A percentile compares a stretch with the other conserved stretches of the same genome.
Conservation (phyloP, 2,113 vertebrate species). For the Psophia crepitans region DNA sequence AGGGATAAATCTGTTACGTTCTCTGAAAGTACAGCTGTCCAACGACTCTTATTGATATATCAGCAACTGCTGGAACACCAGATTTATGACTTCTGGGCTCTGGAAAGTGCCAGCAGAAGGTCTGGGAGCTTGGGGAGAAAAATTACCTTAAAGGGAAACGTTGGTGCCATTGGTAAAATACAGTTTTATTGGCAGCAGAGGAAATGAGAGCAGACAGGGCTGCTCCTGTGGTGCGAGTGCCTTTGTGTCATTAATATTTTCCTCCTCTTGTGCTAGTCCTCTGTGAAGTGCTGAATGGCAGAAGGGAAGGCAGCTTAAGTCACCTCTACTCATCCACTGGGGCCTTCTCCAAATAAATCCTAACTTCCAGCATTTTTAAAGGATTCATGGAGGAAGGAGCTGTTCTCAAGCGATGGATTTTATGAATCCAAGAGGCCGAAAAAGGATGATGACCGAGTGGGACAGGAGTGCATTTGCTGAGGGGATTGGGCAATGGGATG, state of each 20-base stretch:
- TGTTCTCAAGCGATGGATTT: neutral
- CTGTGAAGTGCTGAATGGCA: slow-evolving; percentile 1
- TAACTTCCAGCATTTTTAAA: neutral
- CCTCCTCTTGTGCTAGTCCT: neutral
- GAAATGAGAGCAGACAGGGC: slow-evolving; percentile 32
- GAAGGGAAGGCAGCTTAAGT: slow-evolving; percentile 30
- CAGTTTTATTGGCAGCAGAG: neutral
- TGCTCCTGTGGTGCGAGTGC: neutral
- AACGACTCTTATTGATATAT: slow-evolving; percentile 26
- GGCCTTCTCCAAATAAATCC: neutral
- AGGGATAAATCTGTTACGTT: slow-evolving; percentile 7
- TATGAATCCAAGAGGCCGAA: neutral
- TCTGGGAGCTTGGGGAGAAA: slow-evolving; percentile 38
- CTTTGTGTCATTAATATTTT: neutral
- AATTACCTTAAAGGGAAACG: slow-evolving; percentile 5
- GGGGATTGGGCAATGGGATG: neutral
- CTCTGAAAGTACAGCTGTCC: slow-evolving; percentile 8
- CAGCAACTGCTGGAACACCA: slow-evolving; percentile 48
- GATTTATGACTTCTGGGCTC: slow-evolving; percentile 33
- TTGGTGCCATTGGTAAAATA: neutral
- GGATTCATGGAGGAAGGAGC: neutral
- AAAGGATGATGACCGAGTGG: neutral
- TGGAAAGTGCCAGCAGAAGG: slow-evolving; percentile 45
- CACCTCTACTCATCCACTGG: slow-evolving; percentile 12
- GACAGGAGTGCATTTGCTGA: neutral